Base-by-base conservation (phyloP, 2,113 vertebrate species). In the Brachyistius frenatus region DNA sequence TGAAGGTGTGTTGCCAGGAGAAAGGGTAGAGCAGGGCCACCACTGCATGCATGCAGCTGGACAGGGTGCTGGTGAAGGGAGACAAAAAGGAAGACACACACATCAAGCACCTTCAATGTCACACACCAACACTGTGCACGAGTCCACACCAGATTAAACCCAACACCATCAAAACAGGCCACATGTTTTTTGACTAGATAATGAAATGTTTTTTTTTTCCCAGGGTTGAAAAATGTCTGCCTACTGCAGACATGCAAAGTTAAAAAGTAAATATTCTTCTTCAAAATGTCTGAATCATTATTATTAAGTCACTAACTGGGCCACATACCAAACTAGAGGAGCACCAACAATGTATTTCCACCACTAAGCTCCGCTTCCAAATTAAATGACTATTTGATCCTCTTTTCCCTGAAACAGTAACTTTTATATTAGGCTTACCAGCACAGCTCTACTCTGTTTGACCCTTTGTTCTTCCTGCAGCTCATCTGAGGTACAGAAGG, bases 1-100 rank as follows among this genome's bases (percentile, higher is more conserved):
- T 99, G 95, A 99, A 99, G 87, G 98, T 99, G 89, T 99, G 98
- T 87, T 99, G 98, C 98, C 98, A 99, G 88, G 98, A 99, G 95
- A 99, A 99, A 2, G 98, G 98, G 92, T 99, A 99, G 54, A 99
- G 97, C 92, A 99, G 92, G 56, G 98, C 98, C 84, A 99, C 98
- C 85, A 99, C 96, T 0, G 98, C 98, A 0, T 97, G 98, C n/a
- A 97, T 97, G 84, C 98, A 99, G 94, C 96, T 98, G n/a, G 98
- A 99, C 73, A 99, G 94, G 58, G 96, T 98, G 84, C 98, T 99
- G 87, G 15, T 57, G 90, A 80, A 54, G 76, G 89, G 61, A 63
- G 63, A 73, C n/a, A 78, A 36, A 80, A 61, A 56, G 7, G 58
- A 44, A 50, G 66, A 62, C 31, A 81, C 7, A 74, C 35, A 41